Conservation (phyloP, 2,797 vertebrate species). For the Ctenosaura bakeri region DNA sequence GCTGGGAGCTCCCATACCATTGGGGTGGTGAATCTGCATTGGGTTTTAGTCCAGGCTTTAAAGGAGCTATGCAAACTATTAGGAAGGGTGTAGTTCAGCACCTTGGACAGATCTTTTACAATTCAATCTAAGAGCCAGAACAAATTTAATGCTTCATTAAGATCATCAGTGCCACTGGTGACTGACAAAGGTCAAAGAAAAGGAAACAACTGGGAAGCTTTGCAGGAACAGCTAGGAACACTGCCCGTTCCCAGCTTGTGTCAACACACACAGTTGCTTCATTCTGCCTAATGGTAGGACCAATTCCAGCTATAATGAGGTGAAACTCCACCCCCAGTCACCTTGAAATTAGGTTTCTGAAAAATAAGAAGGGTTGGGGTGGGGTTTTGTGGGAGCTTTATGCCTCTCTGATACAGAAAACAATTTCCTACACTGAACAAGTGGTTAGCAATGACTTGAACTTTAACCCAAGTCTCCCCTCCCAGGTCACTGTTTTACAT, state of each 20-base stretch:
- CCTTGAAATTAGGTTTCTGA: background rate
- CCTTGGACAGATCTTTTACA: too few relatives aligned
- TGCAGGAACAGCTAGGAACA: background rate
- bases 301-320: too few relatives aligned
- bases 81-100: too few relatives aligned
- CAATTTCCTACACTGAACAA: background rate
- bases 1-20: too few relatives aligned
- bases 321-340: background rate
- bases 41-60: too few relatives aligned
- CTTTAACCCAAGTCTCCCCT: background rate
- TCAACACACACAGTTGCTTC: background rate
- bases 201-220: too few relatives aligned
- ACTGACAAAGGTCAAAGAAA: too few relatives aligned
- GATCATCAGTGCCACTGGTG: too few relatives aligned
- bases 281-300: background rate
- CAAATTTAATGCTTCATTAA: too few relatives aligned
- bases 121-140: too few relatives aligned
- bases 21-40: too few relatives aligned
- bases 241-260: background rate
- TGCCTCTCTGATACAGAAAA: background rate
- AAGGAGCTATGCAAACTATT: too few relatives aligned
- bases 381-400: background rate
- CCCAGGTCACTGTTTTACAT: background rate
- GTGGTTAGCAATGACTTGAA: background rate
- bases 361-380: background rate